Percentiles rank a stretch among this genome's conserved stretches.
These are phyloP conservation scores for Tanytarsus gracilentus DNA, from an alignment of 2,888 invertebrate genomes.

Conservation along the genomic window DNA sequence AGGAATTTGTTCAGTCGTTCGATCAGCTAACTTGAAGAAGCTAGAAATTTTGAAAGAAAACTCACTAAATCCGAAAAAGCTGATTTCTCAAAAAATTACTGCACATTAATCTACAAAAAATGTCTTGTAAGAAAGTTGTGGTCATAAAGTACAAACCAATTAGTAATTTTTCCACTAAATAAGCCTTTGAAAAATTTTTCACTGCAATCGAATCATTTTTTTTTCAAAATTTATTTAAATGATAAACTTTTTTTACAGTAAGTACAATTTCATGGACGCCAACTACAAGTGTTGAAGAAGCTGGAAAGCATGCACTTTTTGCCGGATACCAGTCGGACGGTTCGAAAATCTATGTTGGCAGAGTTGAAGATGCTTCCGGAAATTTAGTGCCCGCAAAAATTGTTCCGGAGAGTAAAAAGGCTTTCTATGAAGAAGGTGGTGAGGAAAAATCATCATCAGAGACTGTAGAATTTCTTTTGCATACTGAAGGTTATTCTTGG, in stretches of 20 bases:
- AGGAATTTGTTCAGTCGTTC: too few relatives aligned
- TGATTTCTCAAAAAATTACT: too few relatives aligned
- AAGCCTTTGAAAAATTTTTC: too few relatives aligned
- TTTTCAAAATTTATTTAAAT: not conserved
- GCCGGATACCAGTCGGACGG: constrained; percentile 9
- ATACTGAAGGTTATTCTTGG: constrained; percentile 13
- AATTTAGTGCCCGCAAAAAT: constrained; percentile 12
- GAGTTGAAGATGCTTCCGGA: constrained; percentile 7
- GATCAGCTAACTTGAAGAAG: too few relatives aligned
- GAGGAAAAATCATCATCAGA: not conserved
- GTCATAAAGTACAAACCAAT: too few relatives aligned
- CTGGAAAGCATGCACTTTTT: constrained; percentile 7
- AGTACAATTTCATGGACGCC: constrained; percentile 7
- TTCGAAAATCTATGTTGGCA: constrained; percentile 14
- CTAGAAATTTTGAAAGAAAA: too few relatives aligned
- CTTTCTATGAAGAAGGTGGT: not conserved
- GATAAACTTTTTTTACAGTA: not conserved
- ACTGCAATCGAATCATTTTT: too few relatives aligned
- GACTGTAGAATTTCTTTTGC: not conserved
- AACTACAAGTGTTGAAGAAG: not conserved
- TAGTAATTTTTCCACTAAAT: too few relatives aligned
- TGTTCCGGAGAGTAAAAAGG: not conserved
- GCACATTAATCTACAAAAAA: too few relatives aligned
- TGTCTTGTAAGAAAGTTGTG: too few relatives aligned
- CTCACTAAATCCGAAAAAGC: too few relatives aligned